These are phyloP conservation scores for Belgica antarctica DNA, from an alignment of 2,888 invertebrate species.

Conservation along the genomic window DNA sequence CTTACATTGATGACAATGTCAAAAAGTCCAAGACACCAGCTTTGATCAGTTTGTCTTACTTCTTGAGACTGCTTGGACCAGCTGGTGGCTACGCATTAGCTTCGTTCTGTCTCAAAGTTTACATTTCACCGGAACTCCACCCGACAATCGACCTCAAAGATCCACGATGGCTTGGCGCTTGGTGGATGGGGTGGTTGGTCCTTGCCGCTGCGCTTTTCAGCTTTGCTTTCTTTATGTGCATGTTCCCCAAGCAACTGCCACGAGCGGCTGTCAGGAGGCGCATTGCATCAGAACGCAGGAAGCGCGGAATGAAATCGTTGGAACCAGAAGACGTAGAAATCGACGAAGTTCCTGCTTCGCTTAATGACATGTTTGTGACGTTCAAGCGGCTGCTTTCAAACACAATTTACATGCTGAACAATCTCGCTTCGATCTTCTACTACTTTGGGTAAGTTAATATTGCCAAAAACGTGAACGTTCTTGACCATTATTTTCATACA, in stretches of 20 bases:
- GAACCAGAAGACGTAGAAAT: constrained; percentile 48
- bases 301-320: constrained; percentile 46
- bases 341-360: constrained; percentile 47
- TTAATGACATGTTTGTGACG: constrained; percentile 63
- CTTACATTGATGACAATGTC: constrained; percentile 76
- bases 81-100: constrained; percentile 67
- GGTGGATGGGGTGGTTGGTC: constrained; percentile 76
- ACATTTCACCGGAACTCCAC: constrained; percentile 64
- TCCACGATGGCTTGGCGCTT: constrained; percentile 79
- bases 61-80: constrained; percentile 67
- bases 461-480: background rate
- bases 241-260: constrained; percentile 70
- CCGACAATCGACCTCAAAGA: constrained; percentile 66
- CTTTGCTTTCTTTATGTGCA: constrained; percentile 55
- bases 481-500: background rate
- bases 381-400: constrained; percentile 65
- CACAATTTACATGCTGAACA: constrained; percentile 69
- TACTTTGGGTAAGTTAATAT: constrained; percentile 59
- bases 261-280: constrained; percentile 61
- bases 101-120: constrained; percentile 64
- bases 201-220: constrained; percentile 61
- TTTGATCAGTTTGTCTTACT: constrained; percentile 67
- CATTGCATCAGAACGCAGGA: constrained; percentile 47
- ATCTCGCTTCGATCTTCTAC: constrained; percentile 70
- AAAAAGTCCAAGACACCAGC: constrained; percentile 71